phyloP scores from a whole-genome alignment of 2,888 invertebrate genomes.

The Drosophila yooni region DNA sequence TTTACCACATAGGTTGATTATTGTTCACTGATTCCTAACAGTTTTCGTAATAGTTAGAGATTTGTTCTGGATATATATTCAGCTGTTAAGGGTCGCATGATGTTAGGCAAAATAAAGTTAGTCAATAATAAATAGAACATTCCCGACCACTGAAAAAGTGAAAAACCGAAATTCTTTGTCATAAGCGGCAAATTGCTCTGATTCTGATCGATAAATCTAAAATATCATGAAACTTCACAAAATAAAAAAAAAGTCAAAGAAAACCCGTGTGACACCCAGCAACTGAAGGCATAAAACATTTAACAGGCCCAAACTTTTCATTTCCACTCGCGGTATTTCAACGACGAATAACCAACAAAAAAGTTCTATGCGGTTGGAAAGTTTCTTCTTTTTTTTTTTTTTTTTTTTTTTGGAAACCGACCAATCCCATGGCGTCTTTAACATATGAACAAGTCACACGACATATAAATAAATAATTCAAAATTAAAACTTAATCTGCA shows the following conservation, averaged over 20 bases:
- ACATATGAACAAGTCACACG: conserved; percentile 25
- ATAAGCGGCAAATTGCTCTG: conserved; percentile 21
- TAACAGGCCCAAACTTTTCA: conserved; percentile 15
- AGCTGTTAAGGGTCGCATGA: conserved; percentile 6
- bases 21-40: not conserved
- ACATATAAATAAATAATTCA: not conserved
- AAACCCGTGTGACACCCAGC: conserved; percentile 32
- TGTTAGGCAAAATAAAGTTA: not conserved
- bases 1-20: not conserved
- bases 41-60: not conserved
- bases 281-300: conserved; percentile 59
- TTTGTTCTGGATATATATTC: not conserved
- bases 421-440: too few species aligned
- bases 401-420: not conserved
- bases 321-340: conserved; percentile 2
- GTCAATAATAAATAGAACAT: conserved; percentile 1
- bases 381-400: not conserved
- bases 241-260: not conserved
- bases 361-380: conserved; percentile 20
- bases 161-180: not conserved
- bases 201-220: conserved; percentile 26
- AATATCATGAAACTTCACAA: conserved; percentile 11
- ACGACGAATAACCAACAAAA: conserved; percentile 4
- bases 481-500: conserved; percentile 30
- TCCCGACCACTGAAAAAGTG: not conserved